Base-by-base conservation (phyloP, 2,113 vertebrate species). In the Panurus biarmicus region DNA sequence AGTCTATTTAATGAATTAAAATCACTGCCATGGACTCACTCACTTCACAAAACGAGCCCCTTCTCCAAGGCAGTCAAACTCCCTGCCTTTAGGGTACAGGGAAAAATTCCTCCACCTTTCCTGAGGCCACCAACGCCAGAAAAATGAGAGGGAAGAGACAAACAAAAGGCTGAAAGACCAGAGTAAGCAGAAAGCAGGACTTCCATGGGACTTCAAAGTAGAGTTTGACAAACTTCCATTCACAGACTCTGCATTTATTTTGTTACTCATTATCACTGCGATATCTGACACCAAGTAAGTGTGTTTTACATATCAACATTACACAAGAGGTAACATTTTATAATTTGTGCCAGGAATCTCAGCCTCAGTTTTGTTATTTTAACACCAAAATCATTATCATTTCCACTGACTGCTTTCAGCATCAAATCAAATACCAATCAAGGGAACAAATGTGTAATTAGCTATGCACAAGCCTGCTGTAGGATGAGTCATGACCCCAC, bases 181-280 rank as follows among this genome's bases (percentile, higher is more conserved):
- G 36, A 45, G 31, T 45, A 70, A 78, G 82, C 61, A 87, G 57
- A 85, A 74, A 81, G 51, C 54, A 71, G 40, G 11, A 17, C 28
- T 75, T 29, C 28, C 15, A 0, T 1, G 21, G n/a, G 76, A 67
- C 67, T 85, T 60, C 40, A 33, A 19, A 47, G 50, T 5, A 29
- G 24, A 44, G 14, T 14, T 24, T 44, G 53, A 71, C 77, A 48
- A 81, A 61, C 35, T 54, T 70, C 64, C 42, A 3, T 9, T 42
- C 80, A 16, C 36, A 51, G 44, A n/a, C 36, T 3, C 36, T 22
- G 57, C 31, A 36, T 70, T 62, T 62, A 3, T 17, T 70, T 20
- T 15, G 74, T 9, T 19, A 5, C 56, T 78, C 15, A 1, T 42
- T n/a, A 38, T 36, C 56, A 8, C 42, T 9, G n/a, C 0, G 0